Evolutionary conservation across 2,113 vertebrate genomes (phyloP).

Genomic region (Anser brachyrhynchus): DNA sequence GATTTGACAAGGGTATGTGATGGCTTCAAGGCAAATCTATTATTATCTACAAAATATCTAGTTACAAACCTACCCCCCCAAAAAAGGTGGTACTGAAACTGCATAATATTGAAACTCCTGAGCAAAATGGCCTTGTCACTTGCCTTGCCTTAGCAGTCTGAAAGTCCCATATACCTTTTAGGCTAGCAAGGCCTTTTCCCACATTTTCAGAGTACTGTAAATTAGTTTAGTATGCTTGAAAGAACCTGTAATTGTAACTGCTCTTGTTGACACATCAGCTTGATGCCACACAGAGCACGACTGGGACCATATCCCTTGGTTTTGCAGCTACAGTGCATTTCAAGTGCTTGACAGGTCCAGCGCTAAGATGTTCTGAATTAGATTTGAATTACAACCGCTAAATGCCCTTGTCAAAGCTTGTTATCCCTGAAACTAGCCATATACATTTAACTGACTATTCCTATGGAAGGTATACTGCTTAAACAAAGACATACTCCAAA

Average conservation of each 20-base stretch:
- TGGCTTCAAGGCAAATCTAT: slow-evolving; percentile 56
- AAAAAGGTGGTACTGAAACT: slow-evolving; percentile 19
- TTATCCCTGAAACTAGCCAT: slow-evolving; percentile 98
- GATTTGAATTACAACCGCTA: slow-evolving; percentile 99
- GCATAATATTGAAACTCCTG: neutral
- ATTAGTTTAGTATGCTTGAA: slow-evolving; percentile 87
- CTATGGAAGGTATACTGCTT: slow-evolving; percentile 84
- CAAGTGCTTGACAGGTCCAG: slow-evolving; percentile 96
- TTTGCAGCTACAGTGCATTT: slow-evolving; percentile 88
- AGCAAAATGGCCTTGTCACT: slow-evolving; percentile 58
- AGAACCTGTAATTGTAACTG: slow-evolving; percentile 87
- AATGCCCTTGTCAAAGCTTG: slow-evolving; percentile 98
- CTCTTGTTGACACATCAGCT: slow-evolving; percentile 93
- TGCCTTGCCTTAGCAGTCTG: slow-evolving; percentile 61
- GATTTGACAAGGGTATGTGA: slow-evolving; percentile 66
- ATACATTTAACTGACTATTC: slow-evolving; percentile 83
- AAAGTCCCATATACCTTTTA: slow-evolving; percentile 57
- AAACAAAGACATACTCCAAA: slow-evolving; percentile 94
- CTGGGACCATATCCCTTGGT: slow-evolving; percentile 81
- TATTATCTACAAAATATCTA: slow-evolving; percentile 68
- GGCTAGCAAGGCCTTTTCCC: slow-evolving; percentile 73
- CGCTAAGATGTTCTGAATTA: slow-evolving; percentile 99
- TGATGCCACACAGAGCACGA: slow-evolving; percentile 90
- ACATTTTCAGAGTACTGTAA: slow-evolving; percentile 84
- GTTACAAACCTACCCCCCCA: slow-evolving; percentile 23